These are phyloP conservation scores for Phataginus tetradactyla DNA, from an alignment of 2,797 vertebrate genomes.

Conservation along the genomic window DNA sequence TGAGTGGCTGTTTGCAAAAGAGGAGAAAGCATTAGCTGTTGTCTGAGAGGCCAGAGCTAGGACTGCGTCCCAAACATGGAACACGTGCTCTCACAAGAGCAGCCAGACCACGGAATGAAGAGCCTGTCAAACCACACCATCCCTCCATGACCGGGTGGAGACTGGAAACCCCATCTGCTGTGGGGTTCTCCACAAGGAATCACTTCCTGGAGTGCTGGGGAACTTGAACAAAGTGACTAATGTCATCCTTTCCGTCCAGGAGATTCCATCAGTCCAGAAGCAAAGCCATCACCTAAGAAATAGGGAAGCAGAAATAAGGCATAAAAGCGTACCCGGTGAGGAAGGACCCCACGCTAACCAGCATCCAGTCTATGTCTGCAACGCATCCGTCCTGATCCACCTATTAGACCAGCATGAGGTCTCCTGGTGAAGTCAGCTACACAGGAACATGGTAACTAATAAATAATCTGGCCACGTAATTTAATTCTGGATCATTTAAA, in stretches of 20 bases:
- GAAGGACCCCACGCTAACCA: neutral
- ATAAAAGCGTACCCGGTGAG: rapidly evolving
- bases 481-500: neutral
- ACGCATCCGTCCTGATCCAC: rapidly evolving
- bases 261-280: rapidly evolving
- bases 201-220: neutral
- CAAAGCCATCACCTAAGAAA: neutral
- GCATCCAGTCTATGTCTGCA: rapidly evolving
- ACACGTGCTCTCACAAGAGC: rapidly evolving
- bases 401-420: rapidly evolving
- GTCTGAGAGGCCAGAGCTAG: neutral
- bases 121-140: rapidly evolving
- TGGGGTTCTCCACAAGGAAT: rapidly evolving
- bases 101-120: rapidly evolving
- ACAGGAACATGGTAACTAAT: neutral
- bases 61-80: rapidly evolving
- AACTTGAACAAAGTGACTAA: too few species aligned
- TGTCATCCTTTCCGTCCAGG: neutral
- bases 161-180: rapidly evolving
- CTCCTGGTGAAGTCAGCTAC: neutral
- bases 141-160: rapidly evolving
- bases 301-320: rapidly evolving
- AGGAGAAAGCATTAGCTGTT: rapidly evolving
- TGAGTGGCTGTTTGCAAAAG: neutral
- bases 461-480: neutral